Conservation (phyloP, 2,113 vertebrate species). For the Eulacestoma nigropectus region DNA sequence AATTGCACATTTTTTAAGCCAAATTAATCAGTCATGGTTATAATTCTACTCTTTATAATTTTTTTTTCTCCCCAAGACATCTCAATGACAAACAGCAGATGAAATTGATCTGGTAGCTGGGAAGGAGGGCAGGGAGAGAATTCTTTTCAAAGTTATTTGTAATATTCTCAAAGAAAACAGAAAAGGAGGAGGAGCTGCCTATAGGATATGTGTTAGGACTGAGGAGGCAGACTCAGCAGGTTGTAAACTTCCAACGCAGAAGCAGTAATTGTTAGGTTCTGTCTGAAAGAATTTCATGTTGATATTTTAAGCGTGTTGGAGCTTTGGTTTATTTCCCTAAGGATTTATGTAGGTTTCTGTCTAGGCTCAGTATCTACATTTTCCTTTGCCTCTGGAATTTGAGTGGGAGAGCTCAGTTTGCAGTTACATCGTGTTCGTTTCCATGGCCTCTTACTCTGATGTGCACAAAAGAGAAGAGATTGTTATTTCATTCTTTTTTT, state of each 20-base stretch:
- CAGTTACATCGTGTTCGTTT: neutral
- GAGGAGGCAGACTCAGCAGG: neutral
- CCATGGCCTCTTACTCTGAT: neutral
- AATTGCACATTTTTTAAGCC: neutral
- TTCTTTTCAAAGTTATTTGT: neutral
- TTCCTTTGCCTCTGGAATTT: conserved; percentile 28
- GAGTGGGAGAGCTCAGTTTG: conserved; percentile 10
- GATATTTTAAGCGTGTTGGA: neutral
- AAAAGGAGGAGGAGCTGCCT: neutral
- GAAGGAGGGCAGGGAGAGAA: neutral
- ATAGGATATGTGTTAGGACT: neutral
- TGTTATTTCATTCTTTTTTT: neutral
- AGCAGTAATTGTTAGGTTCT: neutral
- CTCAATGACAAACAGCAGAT: neutral
- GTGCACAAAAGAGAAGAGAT: neutral
- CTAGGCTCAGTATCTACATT: neutral
- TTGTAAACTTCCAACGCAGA: neutral
- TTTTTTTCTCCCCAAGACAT: neutral
- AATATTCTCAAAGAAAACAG: neutral
- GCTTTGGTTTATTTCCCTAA: neutral
- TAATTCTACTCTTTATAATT: neutral
- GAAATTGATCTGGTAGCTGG: neutral
- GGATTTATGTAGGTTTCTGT: neutral
- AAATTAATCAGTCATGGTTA: neutral
- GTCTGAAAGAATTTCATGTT: neutral